Evolutionary conservation across 2,113 vertebrate species (phyloP), one percentile per base, ranked within the genome.

Genomic region (Oreochromis spilurus): DNA sequence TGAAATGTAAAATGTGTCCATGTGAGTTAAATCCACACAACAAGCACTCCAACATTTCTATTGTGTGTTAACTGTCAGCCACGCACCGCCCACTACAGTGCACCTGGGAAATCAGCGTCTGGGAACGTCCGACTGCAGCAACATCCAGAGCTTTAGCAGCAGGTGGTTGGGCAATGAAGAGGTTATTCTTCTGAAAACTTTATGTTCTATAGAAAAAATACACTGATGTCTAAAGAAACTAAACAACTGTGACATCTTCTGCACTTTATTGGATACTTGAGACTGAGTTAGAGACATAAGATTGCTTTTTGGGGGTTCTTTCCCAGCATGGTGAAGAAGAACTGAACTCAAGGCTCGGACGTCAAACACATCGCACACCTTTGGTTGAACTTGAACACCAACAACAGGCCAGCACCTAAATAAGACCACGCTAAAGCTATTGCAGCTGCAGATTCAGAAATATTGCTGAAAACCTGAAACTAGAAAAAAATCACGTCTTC

Each of bases 21-120:
- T 58, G 82, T 9, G 67, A 84, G 79, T 85, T 91, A 91, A 90
- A 88, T 88, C 88, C 91, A 90, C 80, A 93, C 85, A 89, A 50
- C 13, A 54, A 70, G 85, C 79, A 36, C 70, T 83, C 83, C 52
- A 83, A 83, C 89, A 79, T 88, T 90, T 88, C 92, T 83, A 92
- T 93, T 93, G 92, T 93, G 90, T 85, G 82, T 87, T 83, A 90
- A 89, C 85, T 93, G 92, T 94, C 90, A 92, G 92, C 80, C 79
- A 79, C 57, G 83, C 90, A 52, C 84, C 84, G 78, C 93, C 93
- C 90, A 84, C 88, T 62, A 84, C 81, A 29, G 72, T 90, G 90
- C 91, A 93, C 92, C 92, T 92, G 88, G 92, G 67, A 91, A 91
- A 91, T 9, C 55, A 53, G 58, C 40, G 81, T 79, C 86, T 94